Evolutionary conservation across 2,888 invertebrate species (phyloP).

Genomic region (Eumacrocentrus americanus): DNA sequence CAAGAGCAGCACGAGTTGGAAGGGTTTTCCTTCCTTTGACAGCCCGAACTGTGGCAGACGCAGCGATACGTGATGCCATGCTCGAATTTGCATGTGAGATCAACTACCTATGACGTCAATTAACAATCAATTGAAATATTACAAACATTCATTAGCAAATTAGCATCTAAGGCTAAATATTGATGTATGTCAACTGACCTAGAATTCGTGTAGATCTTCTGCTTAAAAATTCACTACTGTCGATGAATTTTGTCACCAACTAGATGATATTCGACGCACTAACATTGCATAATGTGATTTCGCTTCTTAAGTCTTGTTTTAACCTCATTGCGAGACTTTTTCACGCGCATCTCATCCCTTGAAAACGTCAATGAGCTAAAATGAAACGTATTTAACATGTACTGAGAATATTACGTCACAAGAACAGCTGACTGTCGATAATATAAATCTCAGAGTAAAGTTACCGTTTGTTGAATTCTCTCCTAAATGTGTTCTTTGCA

Average conservation of each 20-base stretch:
- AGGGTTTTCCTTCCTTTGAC: slow-evolving; percentile 79
- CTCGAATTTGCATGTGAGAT: slow-evolving; percentile 36
- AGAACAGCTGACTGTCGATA: no score
- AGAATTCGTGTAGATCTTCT: not conserved
- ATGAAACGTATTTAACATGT: not conserved
- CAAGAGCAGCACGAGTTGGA: slow-evolving; percentile 84
- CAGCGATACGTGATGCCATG: slow-evolving; percentile 81
- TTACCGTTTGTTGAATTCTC: not conserved
- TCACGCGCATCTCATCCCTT: not conserved
- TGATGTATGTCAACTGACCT: not conserved
- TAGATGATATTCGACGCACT: not conserved
- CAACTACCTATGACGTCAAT: not conserved
- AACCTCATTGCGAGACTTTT: not conserved
- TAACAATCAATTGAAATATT: not conserved
- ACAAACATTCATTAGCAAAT: not conserved
- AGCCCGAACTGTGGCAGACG: slow-evolving; percentile 88
- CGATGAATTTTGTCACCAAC: not conserved
- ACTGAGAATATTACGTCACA: not conserved
- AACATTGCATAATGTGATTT: slow-evolving; percentile 8
- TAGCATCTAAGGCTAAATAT: no score
- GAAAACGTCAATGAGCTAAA: not conserved
- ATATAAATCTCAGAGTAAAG: no score
- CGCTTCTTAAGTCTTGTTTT: not conserved
- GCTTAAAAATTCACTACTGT: not conserved
- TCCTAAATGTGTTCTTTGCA: not conserved